A percentile compares a stretch with the other conserved stretches of the same genome.
phyloP scores from a whole-genome alignment of 2,888 invertebrate genomes.

The Digitonthophagus gazella region DNA sequence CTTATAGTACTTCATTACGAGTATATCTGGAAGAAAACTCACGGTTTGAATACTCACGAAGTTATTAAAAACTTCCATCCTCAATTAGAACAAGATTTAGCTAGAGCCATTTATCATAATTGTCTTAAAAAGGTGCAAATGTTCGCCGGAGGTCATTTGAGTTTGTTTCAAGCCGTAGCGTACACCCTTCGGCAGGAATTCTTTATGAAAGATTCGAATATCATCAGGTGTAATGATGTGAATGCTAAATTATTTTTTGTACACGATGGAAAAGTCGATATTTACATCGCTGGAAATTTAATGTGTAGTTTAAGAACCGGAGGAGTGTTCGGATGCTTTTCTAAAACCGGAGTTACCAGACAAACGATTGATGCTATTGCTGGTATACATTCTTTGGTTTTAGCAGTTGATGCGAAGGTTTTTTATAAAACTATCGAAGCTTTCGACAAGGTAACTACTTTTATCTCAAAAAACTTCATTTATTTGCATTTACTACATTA shows the following conservation, averaged over 20 bases:
- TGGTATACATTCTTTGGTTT: slow-evolving; percentile 28
- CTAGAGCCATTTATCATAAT: slow-evolving; percentile 19
- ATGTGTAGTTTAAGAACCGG: slow-evolving; percentile 25
- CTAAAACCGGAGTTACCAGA: slow-evolving; percentile 28
- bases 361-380: slow-evolving; percentile 32
- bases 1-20: slow-evolving; percentile 34
- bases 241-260: slow-evolving; percentile 34
- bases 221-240: slow-evolving; percentile 37
- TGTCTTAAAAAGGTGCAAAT: slow-evolving; percentile 23
- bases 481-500: too few species aligned
- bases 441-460: slow-evolving; percentile 13
- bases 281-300: slow-evolving; percentile 23
- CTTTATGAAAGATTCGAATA: slow-evolving; percentile 33
- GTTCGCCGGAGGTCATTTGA: slow-evolving; percentile 20
- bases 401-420: slow-evolving; percentile 24
- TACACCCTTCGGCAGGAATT: slow-evolving; percentile 29
- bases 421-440: slow-evolving; percentile 27
- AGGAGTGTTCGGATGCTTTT: slow-evolving; percentile 35
- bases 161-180: slow-evolving; percentile 29
- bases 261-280: slow-evolving; percentile 31
- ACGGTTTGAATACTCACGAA: slow-evolving; percentile 28
- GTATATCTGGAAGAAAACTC: slow-evolving; percentile 33
- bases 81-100: slow-evolving; percentile 25
- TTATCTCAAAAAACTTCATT: not conserved
- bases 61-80: slow-evolving; percentile 26